Evolutionary conservation across 2,888 invertebrate genomes (phyloP).

Genomic region (Lepidochrysops patricia): DNA sequence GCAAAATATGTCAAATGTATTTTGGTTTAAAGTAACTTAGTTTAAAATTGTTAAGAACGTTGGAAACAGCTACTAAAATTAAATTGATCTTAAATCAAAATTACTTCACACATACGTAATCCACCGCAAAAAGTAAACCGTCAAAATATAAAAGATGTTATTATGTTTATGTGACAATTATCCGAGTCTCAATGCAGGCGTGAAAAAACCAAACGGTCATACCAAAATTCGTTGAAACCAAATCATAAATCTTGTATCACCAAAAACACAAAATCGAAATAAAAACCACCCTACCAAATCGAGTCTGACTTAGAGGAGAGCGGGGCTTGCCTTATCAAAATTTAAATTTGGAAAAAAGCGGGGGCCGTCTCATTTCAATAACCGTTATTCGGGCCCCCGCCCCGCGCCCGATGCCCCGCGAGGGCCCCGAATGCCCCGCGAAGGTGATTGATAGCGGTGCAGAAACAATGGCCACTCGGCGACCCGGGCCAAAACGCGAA

Average conservation of each 20-base stretch:
- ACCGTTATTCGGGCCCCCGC: slow-evolving; percentile 58
- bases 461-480: slow-evolving; percentile 68
- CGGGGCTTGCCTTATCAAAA: slow-evolving; percentile 73
- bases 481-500: slow-evolving; percentile 59
- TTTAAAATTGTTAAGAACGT: no score
- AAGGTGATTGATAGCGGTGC: slow-evolving; percentile 67
- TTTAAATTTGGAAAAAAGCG: slow-evolving; percentile 73
- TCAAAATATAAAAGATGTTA: background rate
- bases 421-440: slow-evolving; percentile 28
- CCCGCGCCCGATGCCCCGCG: slow-evolving; percentile 29
- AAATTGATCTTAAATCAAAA: background rate
- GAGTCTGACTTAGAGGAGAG: slow-evolving; percentile 59
- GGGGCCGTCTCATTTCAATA: slow-evolving; percentile 72
- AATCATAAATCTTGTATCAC: slow-evolving; percentile 36
- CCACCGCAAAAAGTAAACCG: background rate
- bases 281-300: slow-evolving; percentile 55
- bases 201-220: slow-evolving; percentile 22
- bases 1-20: no score
- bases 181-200: slow-evolving; percentile 18
- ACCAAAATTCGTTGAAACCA: slow-evolving; percentile 22
- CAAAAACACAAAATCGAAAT: slow-evolving; percentile 47
- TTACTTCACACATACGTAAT: background rate
- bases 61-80: no score
- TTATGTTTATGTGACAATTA: slow-evolving; percentile 7
- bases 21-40: no score